Conservation (phyloP, 2,797 vertebrate species). For the Buphagus erythrorhynchus region DNA sequence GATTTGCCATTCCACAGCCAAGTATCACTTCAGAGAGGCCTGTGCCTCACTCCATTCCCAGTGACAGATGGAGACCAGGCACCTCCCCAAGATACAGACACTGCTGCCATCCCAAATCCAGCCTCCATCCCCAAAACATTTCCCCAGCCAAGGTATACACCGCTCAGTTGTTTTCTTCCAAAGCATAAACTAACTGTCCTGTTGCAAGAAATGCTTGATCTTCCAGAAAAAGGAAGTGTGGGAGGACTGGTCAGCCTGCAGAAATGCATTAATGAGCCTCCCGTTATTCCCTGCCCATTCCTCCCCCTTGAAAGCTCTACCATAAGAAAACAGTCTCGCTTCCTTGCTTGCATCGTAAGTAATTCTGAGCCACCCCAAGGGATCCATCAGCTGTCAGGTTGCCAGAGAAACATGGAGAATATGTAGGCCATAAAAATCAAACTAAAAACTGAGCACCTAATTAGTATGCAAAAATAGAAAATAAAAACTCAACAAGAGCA, state of each 20-base stretch:
- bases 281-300: not conserved
- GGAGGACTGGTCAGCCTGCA: conserved; percentile 19
- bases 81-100: not conserved
- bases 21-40: not conserved
- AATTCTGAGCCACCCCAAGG: conserved; percentile 74
- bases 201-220: not conserved
- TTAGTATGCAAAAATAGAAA: conserved; percentile 77
- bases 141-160: not conserved
- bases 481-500: conserved; percentile 57
- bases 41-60: not conserved
- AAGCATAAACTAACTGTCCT: not conserved
- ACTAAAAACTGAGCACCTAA: conserved; percentile 74
- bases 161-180: not conserved
- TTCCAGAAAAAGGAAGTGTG: not conserved
- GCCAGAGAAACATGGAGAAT: conserved; percentile 80
- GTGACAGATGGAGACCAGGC: not conserved
- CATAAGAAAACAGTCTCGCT: conserved; percentile 49
- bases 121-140: not conserved
- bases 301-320: conserved; percentile 30
- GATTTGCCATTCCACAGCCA: not conserved
- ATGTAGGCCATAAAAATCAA: conserved; percentile 84
- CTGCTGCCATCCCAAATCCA: not conserved
- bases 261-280: conserved; percentile 36
- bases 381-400: conserved; percentile 82
- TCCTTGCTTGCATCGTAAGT: conserved; percentile 73